Percentiles rank a stretch among this genome's conserved stretches.
These are phyloP conservation scores for Scophthalmus maximus DNA, from an alignment of 2,113 vertebrate species.

Conservation along the genomic window DNA sequence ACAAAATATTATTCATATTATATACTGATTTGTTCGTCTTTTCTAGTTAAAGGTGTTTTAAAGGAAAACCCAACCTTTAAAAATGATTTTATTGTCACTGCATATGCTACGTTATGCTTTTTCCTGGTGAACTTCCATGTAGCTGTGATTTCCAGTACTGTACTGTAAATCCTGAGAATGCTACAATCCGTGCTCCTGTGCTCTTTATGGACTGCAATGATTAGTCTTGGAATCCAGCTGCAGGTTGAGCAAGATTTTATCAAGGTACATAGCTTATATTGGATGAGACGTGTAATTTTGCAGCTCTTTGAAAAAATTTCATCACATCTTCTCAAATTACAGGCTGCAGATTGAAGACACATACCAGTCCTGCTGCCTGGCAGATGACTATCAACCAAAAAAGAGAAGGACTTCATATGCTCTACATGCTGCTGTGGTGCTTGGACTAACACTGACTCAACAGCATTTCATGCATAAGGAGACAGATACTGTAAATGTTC, in stretches of 20 bases:
- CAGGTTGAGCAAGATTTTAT: constrained; percentile 17
- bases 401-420: neutral
- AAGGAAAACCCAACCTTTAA: too few species aligned
- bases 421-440: neutral
- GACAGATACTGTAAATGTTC: too few species aligned
- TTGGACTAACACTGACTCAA: neutral
- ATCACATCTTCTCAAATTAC: constrained; percentile 32
- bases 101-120: too few species aligned
- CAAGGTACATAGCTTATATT: neutral
- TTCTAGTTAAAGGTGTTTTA: neutral
- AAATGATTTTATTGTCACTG: too few species aligned
- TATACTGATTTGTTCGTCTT: neutral
- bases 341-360: constrained; percentile 28
- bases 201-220: neutral
- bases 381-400: constrained; percentile 12
- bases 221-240: constrained; percentile 20
- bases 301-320: constrained; percentile 25
- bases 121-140: neutral
- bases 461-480: too few species aligned
- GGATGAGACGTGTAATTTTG: neutral
- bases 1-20: too few species aligned
- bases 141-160: too few species aligned
- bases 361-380: constrained; percentile 12
- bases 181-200: neutral
- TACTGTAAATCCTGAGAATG: too few species aligned